Conservation (phyloP, 2,888 invertebrate genomes). For the Arge pagana region DNA sequence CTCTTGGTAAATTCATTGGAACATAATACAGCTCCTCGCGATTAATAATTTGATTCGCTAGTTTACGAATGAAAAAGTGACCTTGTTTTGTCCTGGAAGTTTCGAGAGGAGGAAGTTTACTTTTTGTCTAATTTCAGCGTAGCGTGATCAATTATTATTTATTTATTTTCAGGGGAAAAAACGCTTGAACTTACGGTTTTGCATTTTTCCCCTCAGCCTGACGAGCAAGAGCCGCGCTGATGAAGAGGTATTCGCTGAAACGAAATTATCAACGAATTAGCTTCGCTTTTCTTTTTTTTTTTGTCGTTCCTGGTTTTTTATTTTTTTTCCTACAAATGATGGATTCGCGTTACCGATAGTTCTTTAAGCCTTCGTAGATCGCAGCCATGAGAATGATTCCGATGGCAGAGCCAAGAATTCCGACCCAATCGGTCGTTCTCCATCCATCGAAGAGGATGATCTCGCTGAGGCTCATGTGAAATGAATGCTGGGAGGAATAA, state of each 20-base stretch:
- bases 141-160: too few relatives aligned
- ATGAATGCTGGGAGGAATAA: constrained; percentile 60
- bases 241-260: constrained; percentile 15
- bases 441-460: constrained; percentile 62
- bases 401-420: constrained; percentile 65
- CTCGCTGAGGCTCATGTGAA: constrained; percentile 60
- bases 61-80: too few relatives aligned
- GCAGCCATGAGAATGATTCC: constrained; percentile 67
- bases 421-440: constrained; percentile 56
- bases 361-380: constrained; percentile 71
- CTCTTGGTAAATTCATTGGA: too few relatives aligned
- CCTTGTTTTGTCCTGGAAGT: too few relatives aligned
- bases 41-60: too few relatives aligned
- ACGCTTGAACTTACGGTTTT: constrained; percentile 10
- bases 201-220: background rate
- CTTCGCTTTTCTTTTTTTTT: too few relatives aligned
- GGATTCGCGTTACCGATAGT: constrained; percentile 58
- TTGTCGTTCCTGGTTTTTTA: too few relatives aligned
- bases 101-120: too few relatives aligned
- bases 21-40: too few relatives aligned
- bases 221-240: background rate
- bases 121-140: too few relatives aligned
- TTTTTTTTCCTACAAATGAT: background rate
- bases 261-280: background rate
- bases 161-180: too few relatives aligned